These are phyloP conservation scores for Lontra canadensis DNA, from an alignment of 2,113 vertebrate species.

Conservation along the genomic window DNA sequence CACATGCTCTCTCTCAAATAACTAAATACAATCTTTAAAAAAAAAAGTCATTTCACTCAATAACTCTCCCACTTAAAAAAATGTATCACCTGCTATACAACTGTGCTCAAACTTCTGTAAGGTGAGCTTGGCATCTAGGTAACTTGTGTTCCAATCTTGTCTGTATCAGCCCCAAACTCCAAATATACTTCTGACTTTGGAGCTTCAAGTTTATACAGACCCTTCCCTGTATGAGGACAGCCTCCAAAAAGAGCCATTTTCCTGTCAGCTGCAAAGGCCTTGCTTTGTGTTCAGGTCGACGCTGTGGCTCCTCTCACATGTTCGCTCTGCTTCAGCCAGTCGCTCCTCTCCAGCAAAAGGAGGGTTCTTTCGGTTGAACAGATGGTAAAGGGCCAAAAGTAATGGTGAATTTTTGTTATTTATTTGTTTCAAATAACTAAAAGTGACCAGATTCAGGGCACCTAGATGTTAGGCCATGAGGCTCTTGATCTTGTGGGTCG, in stretches of 20 bases:
- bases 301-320: not conserved
- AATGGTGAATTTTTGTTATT: not conserved
- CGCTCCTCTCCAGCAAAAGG: not conserved
- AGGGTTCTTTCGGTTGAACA: not conserved
- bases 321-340: not conserved
- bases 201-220: not conserved
- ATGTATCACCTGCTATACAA: not conserved
- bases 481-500: not conserved
- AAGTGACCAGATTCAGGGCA: not conserved
- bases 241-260: not conserved
- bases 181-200: not conserved
- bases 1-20: too few species aligned
- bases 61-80: not conserved
- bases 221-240: not conserved
- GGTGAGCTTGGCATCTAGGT: not conserved
- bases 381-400: not conserved
- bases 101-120: not conserved
- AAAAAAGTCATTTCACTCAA: not conserved
- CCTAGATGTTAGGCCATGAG: not conserved
- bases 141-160: not conserved
- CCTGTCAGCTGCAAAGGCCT: not conserved
- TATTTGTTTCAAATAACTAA: not conserved
- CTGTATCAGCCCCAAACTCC: not conserved
- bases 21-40: too few species aligned
- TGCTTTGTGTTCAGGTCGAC: not conserved